Evolutionary conservation across 2,888 invertebrate species (phyloP).

Genomic region (Nesidiocoris tenuis): DNA sequence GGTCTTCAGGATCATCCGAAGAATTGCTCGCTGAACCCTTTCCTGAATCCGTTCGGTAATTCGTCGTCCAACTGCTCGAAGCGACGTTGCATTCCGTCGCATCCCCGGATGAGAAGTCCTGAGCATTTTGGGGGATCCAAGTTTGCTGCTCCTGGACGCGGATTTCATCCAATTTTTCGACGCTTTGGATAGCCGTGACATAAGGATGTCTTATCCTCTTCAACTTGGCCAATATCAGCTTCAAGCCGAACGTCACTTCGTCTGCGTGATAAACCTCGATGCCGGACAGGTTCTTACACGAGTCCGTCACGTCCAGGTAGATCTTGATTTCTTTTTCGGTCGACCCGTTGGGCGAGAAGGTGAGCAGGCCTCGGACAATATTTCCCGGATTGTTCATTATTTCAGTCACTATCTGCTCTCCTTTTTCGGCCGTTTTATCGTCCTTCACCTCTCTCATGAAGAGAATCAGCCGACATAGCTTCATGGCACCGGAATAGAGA

Average conservation of each 20-base stretch:
- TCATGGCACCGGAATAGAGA: slow-evolving; percentile 5
- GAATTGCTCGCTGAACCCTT: too few relatives aligned
- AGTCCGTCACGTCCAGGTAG: slow-evolving; percentile 12
- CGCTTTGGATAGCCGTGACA: slow-evolving; percentile 3
- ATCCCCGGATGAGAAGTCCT: too few relatives aligned
- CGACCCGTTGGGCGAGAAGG: slow-evolving; percentile 13
- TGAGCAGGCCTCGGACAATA: slow-evolving; percentile 14
- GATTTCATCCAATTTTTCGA: not conserved
- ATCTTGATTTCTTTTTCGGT: slow-evolving; percentile 8
- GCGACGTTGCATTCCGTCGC: too few relatives aligned
- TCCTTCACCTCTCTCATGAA: slow-evolving; percentile 1
- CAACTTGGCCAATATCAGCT: slow-evolving; percentile 21
- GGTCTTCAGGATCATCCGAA: too few relatives aligned
- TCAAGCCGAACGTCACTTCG: slow-evolving; percentile 19
- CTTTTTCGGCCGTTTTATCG: slow-evolving; percentile 5
- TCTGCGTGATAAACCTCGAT: slow-evolving; percentile 2
- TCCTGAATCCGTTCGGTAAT: too few relatives aligned
- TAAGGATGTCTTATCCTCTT: slow-evolving; percentile 25
- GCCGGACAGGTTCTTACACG: slow-evolving; percentile 9
- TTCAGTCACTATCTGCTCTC: not conserved
- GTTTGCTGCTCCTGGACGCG: not conserved
- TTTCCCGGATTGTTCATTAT: not conserved
- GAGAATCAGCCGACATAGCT: not conserved
- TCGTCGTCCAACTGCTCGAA: too few relatives aligned
- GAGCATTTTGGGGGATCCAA: not conserved